These are phyloP conservation scores for Lates japonicus DNA, from an alignment of 2,797 vertebrate species.

Conservation along the genomic window DNA sequence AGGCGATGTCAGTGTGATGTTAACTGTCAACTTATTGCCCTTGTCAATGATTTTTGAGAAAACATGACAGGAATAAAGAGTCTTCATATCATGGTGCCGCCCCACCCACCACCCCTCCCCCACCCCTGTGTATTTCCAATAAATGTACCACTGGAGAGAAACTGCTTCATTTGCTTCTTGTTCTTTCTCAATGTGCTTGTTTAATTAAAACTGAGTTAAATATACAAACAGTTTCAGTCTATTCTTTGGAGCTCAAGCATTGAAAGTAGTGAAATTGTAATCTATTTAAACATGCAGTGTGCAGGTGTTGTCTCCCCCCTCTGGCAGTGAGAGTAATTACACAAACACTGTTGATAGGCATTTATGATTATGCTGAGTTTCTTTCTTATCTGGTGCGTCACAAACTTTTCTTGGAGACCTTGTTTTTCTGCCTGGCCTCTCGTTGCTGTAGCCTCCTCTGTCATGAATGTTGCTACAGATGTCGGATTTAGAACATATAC, in stretches of 20 bases:
- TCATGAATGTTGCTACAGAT: no score
- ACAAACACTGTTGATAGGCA: no score
- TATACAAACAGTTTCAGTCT: constrained; percentile 38
- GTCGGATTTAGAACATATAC: no score
- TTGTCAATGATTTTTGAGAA: constrained; percentile 29
- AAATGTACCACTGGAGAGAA: constrained; percentile 73
- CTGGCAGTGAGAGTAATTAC: no score
- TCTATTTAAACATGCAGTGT: not conserved
- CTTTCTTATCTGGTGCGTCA: no score
- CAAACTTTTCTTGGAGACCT: no score
- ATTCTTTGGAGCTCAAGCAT: constrained; percentile 35
- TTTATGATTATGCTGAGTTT: no score
- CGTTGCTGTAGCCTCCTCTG: no score
- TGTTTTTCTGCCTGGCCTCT: no score
- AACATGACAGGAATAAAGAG: constrained; percentile 21
- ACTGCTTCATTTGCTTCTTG: constrained; percentile 63
- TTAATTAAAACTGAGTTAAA: constrained; percentile 79
- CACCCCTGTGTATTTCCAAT: constrained; percentile 55
- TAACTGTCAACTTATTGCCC: constrained; percentile 32
- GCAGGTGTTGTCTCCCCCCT: no score
- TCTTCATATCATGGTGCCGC: constrained; percentile 54
- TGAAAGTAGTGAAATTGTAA: not conserved
- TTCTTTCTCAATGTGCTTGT: constrained; percentile 76
- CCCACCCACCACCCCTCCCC: not conserved
- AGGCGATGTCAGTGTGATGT: constrained; percentile 25